phyloP scores from a whole-genome alignment of 2,888 invertebrate species.

The Rhamnusium bicolor region DNA sequence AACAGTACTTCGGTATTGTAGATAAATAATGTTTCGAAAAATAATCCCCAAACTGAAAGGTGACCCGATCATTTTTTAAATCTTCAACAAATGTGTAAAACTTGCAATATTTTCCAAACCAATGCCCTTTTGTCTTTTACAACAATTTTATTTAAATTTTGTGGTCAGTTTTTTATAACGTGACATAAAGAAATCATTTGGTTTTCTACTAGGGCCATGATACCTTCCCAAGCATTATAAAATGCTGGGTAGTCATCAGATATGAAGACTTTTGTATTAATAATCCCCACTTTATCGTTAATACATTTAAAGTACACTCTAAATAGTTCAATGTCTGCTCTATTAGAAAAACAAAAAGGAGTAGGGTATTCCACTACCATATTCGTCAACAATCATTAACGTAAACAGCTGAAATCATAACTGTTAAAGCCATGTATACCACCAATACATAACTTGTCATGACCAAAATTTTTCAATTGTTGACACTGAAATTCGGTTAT shows the following conservation, averaged over 20 bases:
- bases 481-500: conserved; percentile 36
- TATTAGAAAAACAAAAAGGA: conserved; percentile 40
- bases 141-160: conserved; percentile 37
- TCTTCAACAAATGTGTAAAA: conserved; percentile 23
- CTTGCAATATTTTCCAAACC: conserved; percentile 32
- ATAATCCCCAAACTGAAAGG: conserved; percentile 34
- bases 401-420: too few species aligned
- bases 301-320: conserved; percentile 32
- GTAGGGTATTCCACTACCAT: conserved; percentile 36
- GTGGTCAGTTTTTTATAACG: conserved; percentile 4
- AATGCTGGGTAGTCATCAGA: conserved; percentile 35
- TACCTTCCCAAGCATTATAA: conserved; percentile 32
- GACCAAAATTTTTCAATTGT: conserved; percentile 20
- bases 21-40: conserved; percentile 28
- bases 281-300: conserved; percentile 11
- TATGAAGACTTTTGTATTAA: conserved; percentile 28
- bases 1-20: conserved; percentile 35
- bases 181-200: conserved; percentile 26
- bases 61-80: conserved; percentile 19
- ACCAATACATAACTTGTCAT: conserved; percentile 26
- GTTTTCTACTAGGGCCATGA: conserved; percentile 25
- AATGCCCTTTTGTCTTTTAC: conserved; percentile 31
- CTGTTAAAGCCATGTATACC: conserved; percentile 35
- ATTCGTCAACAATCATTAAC: conserved; percentile 30
- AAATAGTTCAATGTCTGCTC: conserved; percentile 24